Evolutionary conservation across 2,113 vertebrate genomes (phyloP).

Genomic region (Entomyzon cyanotis): DNA sequence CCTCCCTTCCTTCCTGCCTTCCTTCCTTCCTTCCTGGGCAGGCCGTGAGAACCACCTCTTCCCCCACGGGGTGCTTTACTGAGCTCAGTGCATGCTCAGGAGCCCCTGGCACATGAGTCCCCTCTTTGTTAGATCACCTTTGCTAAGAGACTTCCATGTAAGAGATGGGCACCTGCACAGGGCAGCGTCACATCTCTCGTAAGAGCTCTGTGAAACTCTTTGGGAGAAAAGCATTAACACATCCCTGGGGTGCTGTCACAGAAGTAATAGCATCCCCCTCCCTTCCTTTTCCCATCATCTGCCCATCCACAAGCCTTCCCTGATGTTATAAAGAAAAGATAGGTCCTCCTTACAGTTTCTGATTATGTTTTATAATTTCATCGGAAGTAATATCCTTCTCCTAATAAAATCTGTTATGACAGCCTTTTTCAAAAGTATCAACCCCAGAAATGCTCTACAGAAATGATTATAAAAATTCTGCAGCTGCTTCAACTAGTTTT

Average conservation of each 20-base stretch:
- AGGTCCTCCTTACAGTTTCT: background rate
- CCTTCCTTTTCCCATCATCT: background rate
- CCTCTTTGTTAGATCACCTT: background rate
- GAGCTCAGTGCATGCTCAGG: background rate
- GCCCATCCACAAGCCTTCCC: background rate
- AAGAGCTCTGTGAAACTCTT: background rate
- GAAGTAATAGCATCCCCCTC: background rate
- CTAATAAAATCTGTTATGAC: background rate
- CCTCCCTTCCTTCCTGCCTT: background rate
- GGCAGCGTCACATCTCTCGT: background rate
- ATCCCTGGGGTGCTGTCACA: background rate
- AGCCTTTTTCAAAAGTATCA: background rate
- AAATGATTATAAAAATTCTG: background rate
- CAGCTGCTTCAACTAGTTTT: background rate
- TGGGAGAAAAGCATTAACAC: background rate
- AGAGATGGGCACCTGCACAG: background rate
- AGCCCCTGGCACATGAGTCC: rapidly evolving
- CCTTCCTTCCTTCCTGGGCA: background rate
- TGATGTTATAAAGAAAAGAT: background rate
- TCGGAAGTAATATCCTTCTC: background rate
- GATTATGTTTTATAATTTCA: background rate
- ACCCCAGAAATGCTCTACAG: background rate
- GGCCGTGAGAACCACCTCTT: background rate
- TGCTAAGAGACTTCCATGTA: background rate
- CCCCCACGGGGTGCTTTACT: background rate